Evolutionary conservation across 2,113 vertebrate genomes (phyloP), one percentile per base, ranked within the genome.

Genomic region (Salvelinus namaycush): DNA sequence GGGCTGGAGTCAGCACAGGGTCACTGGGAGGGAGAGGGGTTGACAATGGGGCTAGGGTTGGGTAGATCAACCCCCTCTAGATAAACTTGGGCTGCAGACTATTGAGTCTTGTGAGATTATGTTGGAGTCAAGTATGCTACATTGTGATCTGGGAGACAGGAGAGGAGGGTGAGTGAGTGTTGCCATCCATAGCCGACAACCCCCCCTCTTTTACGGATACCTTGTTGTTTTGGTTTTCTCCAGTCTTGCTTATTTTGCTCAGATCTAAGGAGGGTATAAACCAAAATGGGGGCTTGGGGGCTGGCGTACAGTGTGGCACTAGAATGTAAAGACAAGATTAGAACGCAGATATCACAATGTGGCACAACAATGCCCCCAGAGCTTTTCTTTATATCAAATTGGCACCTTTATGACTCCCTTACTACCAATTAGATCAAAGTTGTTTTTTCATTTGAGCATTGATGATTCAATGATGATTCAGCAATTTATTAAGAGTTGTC

Each of bases 291-390:
- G 78, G 79, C 82, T 89, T 84, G 83, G 75, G 89, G 86, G 88
- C 92, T 87, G 94, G 88, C 89, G 90, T 92, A 90, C 88, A 90
- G 91, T 89, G 92, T 88, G 86, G 89, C 89, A 90, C 86, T 88
- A 90, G 85, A 90, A 94, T 92, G 91, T 84, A 89, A 91, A 90
- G 87, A 62, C 81, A 87, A 82, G 87, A 87, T 83, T 86, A 49
- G 81, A 88, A 83, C 82, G 89, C 86, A 87, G 92, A 90, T 90
- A 90, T 90, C 89, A 18, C 31, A 39, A 20, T 12, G 29, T 34
- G 66, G 66, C 14, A 27, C 27, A 54, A 48, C 87, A 80, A 84
- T 83, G 86, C 87, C 88, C 16, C 92, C 89, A 27, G 26, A 66
- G 22, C 49, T 16, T 51, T 51, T 51, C 1, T 66, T 26, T 20